phyloP scores from a whole-genome alignment of 1,140 invertebrate species.

The Potamilus streckersoni region DNA sequence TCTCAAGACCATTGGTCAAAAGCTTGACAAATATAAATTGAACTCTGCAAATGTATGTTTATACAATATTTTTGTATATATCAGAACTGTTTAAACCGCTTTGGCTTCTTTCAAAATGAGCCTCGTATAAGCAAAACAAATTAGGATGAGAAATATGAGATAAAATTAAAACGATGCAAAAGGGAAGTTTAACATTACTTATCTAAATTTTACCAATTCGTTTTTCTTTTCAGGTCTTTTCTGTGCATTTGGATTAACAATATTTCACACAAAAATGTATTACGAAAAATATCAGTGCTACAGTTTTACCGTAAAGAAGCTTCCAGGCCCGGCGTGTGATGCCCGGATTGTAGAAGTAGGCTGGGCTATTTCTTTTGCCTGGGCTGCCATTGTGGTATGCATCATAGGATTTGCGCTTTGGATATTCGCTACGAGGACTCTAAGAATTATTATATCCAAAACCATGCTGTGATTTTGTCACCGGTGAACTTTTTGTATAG shows the following conservation, averaged over 20 bases:
- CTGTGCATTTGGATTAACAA: constrained; percentile 48
- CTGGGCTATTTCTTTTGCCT: constrained; percentile 44
- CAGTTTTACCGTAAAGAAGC: constrained; percentile 24
- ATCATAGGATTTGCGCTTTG: constrained; percentile 40
- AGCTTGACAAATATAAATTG: too few species aligned
- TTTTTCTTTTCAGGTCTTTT: constrained; percentile 44
- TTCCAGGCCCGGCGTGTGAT: constrained; percentile 37
- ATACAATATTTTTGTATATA: too few species aligned
- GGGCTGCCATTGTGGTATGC: constrained; percentile 43
- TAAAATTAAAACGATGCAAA: too few species aligned
- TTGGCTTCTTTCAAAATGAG: too few species aligned
- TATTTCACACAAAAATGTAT: constrained; percentile 53
- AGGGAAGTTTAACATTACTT: too few species aligned
- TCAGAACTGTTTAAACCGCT: too few species aligned
- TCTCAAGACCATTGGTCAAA: too few species aligned
- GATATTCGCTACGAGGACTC: constrained; percentile 42
- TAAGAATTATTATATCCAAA: constrained; percentile 46
- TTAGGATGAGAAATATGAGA: too few species aligned
- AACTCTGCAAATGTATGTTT: too few species aligned
- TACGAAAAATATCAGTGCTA: constrained; percentile 51
- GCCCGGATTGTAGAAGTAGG: constrained; percentile 31
- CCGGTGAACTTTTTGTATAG: too few species aligned
- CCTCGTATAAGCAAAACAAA: too few species aligned
- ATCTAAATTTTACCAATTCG: neutral
- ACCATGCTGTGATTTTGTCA: constrained; percentile 39